Conservation (phyloP, 2,888 invertebrate species). For the Therioaphis trifolii region DNA sequence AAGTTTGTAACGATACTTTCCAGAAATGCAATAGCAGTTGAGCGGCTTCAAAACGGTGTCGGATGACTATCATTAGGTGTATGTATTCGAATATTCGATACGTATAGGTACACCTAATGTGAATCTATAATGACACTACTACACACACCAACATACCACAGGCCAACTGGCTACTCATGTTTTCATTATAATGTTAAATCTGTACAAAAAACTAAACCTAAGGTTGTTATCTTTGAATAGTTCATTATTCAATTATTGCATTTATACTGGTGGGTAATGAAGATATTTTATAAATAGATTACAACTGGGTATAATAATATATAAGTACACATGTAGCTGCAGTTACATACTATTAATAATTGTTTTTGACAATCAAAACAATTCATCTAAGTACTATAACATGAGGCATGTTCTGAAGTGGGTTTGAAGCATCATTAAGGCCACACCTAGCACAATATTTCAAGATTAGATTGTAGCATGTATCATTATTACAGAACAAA, state of each 20-base stretch:
- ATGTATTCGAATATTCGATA: not conserved
- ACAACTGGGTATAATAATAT: not conserved
- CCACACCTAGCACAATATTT: conserved; percentile 36
- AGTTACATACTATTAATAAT: not conserved
- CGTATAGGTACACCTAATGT: not conserved
- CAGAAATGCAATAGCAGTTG: conserved; percentile 35
- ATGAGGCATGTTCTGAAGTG: conserved; percentile 8
- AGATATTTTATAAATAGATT: no score
- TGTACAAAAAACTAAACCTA: not conserved
- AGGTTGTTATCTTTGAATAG: no score
- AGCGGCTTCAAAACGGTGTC: conserved; percentile 53
- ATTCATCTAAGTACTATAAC: not conserved
- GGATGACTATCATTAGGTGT: conserved; percentile 7
- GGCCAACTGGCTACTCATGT: no score
- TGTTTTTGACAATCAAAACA: not conserved
- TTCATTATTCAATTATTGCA: no score
- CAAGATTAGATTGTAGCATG: not conserved
- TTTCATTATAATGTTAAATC: not conserved
- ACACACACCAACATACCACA: not conserved
- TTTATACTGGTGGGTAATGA: no score
- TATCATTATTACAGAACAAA: conserved; percentile 3
- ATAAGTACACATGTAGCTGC: not conserved
- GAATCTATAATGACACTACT: not conserved
- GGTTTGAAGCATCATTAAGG: conserved; percentile 41
- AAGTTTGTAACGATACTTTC: not conserved